A percentile compares a stretch with the other conserved stretches of the same genome.
Evolutionary conservation across 2,113 vertebrate species (phyloP).

Genomic region (Xyrauchen texanus): DNA sequence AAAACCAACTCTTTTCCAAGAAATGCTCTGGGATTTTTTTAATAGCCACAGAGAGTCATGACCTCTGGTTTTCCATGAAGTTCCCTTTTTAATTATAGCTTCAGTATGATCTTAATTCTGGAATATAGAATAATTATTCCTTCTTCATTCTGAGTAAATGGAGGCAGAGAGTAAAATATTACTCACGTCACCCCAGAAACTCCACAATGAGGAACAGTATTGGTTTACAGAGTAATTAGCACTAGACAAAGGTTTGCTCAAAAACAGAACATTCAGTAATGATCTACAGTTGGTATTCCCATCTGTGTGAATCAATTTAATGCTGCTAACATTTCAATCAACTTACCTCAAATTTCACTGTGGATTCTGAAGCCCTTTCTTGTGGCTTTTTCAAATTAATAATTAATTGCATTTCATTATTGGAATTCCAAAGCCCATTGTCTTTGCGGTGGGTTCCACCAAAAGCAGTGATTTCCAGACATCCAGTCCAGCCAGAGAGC

Average conservation of each 20-base stretch:
- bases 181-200: background rate
- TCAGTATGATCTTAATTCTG: too few relatives aligned
- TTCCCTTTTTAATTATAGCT: background rate
- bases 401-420: background rate
- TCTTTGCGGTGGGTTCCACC: background rate
- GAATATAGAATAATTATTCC: background rate
- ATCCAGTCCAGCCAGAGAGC: constrained; percentile 37
- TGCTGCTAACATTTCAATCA: background rate
- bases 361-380: constrained; percentile 1
- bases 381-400: constrained; percentile 21
- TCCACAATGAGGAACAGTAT: background rate
- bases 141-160: background rate
- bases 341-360: background rate
- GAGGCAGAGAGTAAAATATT: too few relatives aligned
- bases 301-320: background rate
- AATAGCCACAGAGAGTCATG: background rate
- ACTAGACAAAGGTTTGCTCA: background rate
- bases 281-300: background rate
- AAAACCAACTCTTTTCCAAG: background rate
- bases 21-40: background rate
- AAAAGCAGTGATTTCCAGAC: constrained; percentile 54
- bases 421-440: constrained; percentile 11
- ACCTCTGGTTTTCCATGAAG: background rate
- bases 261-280: background rate
- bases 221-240: background rate